Conservation (phyloP, 2,113 vertebrate genomes). For the Salvelinus sp. region DNA sequence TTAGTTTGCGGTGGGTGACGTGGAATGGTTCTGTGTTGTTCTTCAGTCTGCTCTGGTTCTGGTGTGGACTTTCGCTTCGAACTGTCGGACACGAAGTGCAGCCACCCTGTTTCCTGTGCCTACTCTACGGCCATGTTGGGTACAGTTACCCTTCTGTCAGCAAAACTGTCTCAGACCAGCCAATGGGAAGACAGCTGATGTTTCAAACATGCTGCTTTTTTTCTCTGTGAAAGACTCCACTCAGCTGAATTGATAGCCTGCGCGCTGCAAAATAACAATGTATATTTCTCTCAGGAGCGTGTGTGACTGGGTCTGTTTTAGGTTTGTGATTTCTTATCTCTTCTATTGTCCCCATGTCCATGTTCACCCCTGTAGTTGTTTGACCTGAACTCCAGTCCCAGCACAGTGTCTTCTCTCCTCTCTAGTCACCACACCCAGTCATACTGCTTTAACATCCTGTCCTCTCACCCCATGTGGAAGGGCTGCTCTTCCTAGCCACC, state of each 20-base stretch:
- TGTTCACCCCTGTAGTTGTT: too few species aligned
- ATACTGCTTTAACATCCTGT: not conserved
- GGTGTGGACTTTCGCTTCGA: slow-evolving; percentile 24
- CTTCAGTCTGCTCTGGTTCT: slow-evolving; percentile 4
- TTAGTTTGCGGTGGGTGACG: slow-evolving; percentile 21
- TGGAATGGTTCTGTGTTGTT: slow-evolving; percentile 19
- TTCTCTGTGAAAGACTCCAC: not conserved
- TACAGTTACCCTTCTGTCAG: slow-evolving; percentile 31
- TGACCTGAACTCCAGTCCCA: not conserved
- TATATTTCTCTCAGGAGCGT: too few species aligned
- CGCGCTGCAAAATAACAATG: too few species aligned
- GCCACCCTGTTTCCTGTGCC: slow-evolving; percentile 3
- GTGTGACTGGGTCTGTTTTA: too few species aligned
- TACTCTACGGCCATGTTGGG: too few species aligned
- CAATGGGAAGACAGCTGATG: too few species aligned
- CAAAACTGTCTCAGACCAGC: slow-evolving; percentile 6
- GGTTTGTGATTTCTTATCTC: too few species aligned
- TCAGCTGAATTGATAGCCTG: too few species aligned
- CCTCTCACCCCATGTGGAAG: not conserved
- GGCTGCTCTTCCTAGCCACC: not conserved
- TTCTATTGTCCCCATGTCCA: too few species aligned
- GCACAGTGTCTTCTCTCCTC: not conserved
- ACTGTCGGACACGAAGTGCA: slow-evolving; percentile 46
- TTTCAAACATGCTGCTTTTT: not conserved
- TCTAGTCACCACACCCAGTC: too few species aligned